Percentiles rank a stretch among this genome's conserved stretches.
These are phyloP conservation scores for Tenualosa thibaudeaui DNA, from an alignment of 2,797 vertebrate species.

Conservation along the genomic window DNA sequence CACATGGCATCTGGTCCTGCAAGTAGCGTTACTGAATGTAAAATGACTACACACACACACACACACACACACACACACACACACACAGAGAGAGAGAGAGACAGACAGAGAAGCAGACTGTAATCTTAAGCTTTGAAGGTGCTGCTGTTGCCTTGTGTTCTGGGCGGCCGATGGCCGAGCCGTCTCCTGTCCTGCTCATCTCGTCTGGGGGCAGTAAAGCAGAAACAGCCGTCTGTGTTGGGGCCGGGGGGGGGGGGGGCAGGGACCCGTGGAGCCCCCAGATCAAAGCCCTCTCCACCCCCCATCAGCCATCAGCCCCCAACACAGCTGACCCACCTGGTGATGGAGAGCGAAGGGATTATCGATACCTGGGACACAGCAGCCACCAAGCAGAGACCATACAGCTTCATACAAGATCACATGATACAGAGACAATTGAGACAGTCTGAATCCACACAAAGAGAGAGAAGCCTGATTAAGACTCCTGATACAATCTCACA, in stretches of 20 bases:
- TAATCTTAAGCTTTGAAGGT: conserved; percentile 54
- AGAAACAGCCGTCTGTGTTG: conserved; percentile 45
- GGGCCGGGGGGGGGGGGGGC: no score
- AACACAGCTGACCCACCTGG: conserved; percentile 32
- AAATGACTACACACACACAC: background rate
- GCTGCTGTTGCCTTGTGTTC: conserved; percentile 10
- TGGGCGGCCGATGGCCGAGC: conserved; percentile 43
- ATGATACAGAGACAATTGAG: background rate
- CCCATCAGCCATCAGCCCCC: conserved; percentile 50
- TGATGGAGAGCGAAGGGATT: conserved; percentile 31
- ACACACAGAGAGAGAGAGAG: background rate
- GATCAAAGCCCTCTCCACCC: conserved; percentile 50
- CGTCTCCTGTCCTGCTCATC: conserved; percentile 59
- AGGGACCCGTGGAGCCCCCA: conserved; percentile 11
- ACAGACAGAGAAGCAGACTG: conserved; percentile 39
- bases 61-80: background rate
- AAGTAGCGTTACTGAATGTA: background rate
- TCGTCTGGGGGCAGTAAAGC: conserved; percentile 55
- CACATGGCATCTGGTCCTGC: no score
- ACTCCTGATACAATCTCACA: conserved; percentile 27
- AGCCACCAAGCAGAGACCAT: background rate
- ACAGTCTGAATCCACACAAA: conserved; percentile 30
- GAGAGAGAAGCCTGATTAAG: conserved; percentile 41
- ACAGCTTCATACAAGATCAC: background rate
- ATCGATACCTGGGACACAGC: background rate